Percentiles rank a stretch among this genome's conserved stretches.
Conservation (phyloP, 2,797 vertebrate genomes). For the Aeoliscus strigatus region DNA sequence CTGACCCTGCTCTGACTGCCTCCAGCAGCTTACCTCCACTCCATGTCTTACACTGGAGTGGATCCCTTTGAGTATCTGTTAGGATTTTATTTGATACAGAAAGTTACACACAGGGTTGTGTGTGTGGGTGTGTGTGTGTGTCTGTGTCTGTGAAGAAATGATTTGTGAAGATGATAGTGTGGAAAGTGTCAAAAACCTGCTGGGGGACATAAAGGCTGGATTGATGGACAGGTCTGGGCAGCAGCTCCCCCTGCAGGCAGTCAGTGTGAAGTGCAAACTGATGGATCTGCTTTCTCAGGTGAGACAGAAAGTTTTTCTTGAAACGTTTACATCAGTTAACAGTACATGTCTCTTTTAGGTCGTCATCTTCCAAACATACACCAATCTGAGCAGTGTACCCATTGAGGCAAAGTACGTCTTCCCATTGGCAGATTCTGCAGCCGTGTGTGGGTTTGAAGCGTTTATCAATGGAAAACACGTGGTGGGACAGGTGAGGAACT, state of each 20-base stretch:
- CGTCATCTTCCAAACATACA: constrained; percentile 84
- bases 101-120: too few relatives aligned
- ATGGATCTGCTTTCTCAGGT: constrained; percentile 83
- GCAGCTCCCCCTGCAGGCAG: constrained; percentile 75
- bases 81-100: too few relatives aligned
- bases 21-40: too few relatives aligned
- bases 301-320: neutral
- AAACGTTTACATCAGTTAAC: neutral
- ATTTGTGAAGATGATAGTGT: constrained; percentile 22
- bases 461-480: constrained; percentile 89
- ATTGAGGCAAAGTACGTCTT: constrained; percentile 90
- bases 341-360: constrained; percentile 69
- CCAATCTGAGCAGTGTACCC: constrained; percentile 71
- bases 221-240: constrained; percentile 78
- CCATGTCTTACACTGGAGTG: too few relatives aligned
- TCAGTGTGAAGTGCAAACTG: constrained; percentile 79
- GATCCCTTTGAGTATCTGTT: too few relatives aligned
- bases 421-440: constrained; percentile 83
- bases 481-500: constrained; percentile 81
- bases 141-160: constrained; percentile 27
- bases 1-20: too few relatives aligned
- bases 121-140: too few relatives aligned
- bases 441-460: constrained; percentile 88
- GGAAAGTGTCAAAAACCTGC: constrained; percentile 41
- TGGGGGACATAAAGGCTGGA: constrained; percentile 59